A percentile compares a stretch with the other conserved stretches of the same genome.
Conservation (phyloP, 2,888 invertebrate genomes). For the Caenorhabditis plicata region DNA sequence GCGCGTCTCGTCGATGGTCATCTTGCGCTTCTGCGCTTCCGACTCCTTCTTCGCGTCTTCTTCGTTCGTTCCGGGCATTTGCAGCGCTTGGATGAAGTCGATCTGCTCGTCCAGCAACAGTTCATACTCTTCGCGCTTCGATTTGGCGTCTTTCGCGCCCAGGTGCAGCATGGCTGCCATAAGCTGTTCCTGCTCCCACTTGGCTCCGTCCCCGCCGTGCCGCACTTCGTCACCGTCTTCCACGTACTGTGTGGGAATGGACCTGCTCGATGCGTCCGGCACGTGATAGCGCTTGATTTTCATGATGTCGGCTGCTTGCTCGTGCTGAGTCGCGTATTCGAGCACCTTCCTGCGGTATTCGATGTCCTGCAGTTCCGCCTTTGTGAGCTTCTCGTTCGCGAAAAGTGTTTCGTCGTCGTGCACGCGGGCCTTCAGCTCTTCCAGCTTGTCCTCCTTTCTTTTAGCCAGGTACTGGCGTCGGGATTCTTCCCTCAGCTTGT, state of each 20-base stretch:
- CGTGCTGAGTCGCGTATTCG: conserved; percentile 89
- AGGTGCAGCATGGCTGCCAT: conserved; percentile 27
- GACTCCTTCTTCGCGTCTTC: conserved; percentile 41
- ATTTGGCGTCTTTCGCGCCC: conserved; percentile 45
- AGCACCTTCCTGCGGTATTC: conserved; percentile 88
- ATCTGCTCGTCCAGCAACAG: conserved; percentile 88
- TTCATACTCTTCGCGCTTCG: conserved; percentile 77
- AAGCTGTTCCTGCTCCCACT: conserved; percentile 46
- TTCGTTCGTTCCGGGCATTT: conserved; percentile 69
- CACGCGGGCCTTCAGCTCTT: conserved; percentile 90
- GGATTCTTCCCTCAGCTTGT: conserved; percentile 81
- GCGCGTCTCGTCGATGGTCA: conserved; percentile 85
- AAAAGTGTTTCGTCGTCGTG: conserved; percentile 93
- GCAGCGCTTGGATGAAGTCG: conserved; percentile 83
- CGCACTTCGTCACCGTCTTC: conserved; percentile 55
- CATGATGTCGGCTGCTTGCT: conserved; percentile 87
- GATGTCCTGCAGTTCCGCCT: conserved; percentile 80
- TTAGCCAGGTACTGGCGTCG: conserved; percentile 91
- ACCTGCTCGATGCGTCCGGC: conserved; percentile 51
- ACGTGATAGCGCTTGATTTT: conserved; percentile 74
- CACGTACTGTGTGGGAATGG: conserved; percentile 43
- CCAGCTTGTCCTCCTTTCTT: conserved; percentile 90
- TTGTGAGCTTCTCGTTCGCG: conserved; percentile 83
- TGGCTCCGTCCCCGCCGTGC: conserved; percentile 38
- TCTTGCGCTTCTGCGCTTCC: conserved; percentile 56